phyloP scores from a whole-genome alignment of 2,797 vertebrate genomes.

The Dendrocincla fuliginosa region DNA sequence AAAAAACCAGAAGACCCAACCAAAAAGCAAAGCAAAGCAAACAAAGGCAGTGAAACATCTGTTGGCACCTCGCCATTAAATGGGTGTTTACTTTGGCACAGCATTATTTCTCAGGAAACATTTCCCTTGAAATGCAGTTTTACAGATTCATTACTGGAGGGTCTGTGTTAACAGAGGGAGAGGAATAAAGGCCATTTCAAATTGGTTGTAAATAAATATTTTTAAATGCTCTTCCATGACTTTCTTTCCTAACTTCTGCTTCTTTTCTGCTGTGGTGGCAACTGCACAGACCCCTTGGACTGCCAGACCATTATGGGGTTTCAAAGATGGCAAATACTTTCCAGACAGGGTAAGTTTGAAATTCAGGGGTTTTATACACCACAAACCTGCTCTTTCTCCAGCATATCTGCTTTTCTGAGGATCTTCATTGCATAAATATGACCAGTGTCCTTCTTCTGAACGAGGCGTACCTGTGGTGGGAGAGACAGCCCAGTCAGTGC shows the following conservation, averaged over 20 bases:
- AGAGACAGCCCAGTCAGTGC: neutral
- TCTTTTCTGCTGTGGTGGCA: neutral
- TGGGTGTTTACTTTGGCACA: neutral
- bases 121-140: neutral
- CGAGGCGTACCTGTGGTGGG: slow-evolving; percentile 87
- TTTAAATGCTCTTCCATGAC: neutral
- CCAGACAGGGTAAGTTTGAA: neutral
- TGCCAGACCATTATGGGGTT: neutral
- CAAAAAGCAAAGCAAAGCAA: neutral
- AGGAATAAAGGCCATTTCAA: neutral
- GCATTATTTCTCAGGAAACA: neutral
- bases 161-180: neutral
- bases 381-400: slow-evolving; percentile 95
- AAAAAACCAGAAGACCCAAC: neutral
- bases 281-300: neutral
- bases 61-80: neutral
- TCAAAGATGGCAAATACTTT: neutral
- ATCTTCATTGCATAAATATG: slow-evolving; percentile 99
- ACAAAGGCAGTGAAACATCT: neutral
- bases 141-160: neutral
- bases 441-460: slow-evolving; percentile 98
- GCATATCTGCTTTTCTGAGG: slow-evolving; percentile 95
- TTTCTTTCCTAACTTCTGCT: neutral
- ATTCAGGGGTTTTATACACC: neutral
- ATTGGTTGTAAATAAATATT: neutral